Conservation (phyloP, 2,888 invertebrate genomes). For the Dorcus parallelipipedus region DNA sequence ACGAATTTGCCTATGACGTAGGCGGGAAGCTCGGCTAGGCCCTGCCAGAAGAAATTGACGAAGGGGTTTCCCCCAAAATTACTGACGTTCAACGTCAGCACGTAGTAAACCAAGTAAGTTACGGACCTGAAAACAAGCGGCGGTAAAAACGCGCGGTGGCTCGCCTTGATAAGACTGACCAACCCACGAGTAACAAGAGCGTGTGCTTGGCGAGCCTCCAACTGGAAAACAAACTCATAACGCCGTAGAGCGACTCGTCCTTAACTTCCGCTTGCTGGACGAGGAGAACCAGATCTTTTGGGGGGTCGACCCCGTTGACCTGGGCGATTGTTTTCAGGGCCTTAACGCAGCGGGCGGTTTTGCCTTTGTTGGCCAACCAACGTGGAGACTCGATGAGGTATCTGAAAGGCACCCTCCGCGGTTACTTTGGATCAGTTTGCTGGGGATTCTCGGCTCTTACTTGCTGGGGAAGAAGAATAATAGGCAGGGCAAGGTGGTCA, state of each 20-base stretch:
- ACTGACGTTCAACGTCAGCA: constrained; percentile 54
- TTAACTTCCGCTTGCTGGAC: constrained; percentile 22
- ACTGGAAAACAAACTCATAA: constrained; percentile 56
- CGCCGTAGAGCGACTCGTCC: constrained; percentile 51
- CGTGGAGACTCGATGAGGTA: constrained; percentile 63
- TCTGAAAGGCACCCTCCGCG: constrained; percentile 39
- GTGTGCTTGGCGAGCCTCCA: constrained; percentile 57
- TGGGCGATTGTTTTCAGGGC: constrained; percentile 55
- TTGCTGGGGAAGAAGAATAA: constrained; percentile 48
- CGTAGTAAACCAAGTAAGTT: constrained; percentile 52
- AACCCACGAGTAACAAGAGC: constrained; percentile 53
- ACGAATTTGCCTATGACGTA: constrained; percentile 56
- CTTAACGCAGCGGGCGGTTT: constrained; percentile 50
- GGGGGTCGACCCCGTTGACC: constrained; percentile 52
- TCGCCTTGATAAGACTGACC: constrained; percentile 45
- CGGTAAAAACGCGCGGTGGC: not conserved
- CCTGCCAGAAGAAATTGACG: constrained; percentile 62
- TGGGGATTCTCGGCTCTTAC: constrained; percentile 35
- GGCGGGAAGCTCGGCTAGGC: constrained; percentile 62
- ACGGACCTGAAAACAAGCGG: constrained; percentile 47
- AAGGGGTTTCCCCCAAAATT: constrained; percentile 62
- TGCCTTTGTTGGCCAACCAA: constrained; percentile 58
- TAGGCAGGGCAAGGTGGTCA: constrained; percentile 50
- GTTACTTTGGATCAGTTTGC: not conserved
- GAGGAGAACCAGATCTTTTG: constrained; percentile 36